Percentiles rank a stretch among this genome's conserved stretches.
Conservation (phyloP, 2,888 invertebrate species). For the Stramonita haemastoma region DNA sequence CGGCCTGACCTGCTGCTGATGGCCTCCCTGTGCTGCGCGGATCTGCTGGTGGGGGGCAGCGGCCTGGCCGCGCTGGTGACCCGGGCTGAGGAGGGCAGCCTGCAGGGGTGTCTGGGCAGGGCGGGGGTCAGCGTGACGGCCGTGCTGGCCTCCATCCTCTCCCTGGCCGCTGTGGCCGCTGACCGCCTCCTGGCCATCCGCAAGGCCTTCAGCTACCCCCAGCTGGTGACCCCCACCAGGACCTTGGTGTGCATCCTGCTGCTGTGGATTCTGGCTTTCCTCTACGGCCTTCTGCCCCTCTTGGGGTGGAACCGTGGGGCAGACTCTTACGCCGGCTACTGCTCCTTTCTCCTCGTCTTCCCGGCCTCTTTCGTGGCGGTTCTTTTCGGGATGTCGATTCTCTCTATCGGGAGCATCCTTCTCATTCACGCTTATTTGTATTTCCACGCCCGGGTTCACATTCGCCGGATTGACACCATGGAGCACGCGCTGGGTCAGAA, state of each 20-base stretch:
- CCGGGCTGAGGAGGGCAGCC: slow-evolving; percentile 51
- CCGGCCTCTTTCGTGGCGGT: slow-evolving; percentile 56
- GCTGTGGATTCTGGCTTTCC: slow-evolving; percentile 58
- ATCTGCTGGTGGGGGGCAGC: slow-evolving; percentile 61
- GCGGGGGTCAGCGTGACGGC: slow-evolving; percentile 59
- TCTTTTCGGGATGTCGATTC: slow-evolving; percentile 53
- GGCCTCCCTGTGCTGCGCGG: slow-evolving; percentile 59
- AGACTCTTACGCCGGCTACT: slow-evolving; percentile 54
- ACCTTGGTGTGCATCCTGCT: slow-evolving; percentile 52
- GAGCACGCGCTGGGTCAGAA: slow-evolving; percentile 47
- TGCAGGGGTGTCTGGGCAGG: slow-evolving; percentile 57
- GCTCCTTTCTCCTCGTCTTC: slow-evolving; percentile 62
- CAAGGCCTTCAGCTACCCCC: slow-evolving; percentile 58
- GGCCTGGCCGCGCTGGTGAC: slow-evolving; percentile 61
- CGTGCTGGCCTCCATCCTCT: slow-evolving; percentile 57
- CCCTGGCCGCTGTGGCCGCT: slow-evolving; percentile 63
- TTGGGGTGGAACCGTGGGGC: slow-evolving; percentile 62
- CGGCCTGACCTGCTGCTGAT: slow-evolving; percentile 62
- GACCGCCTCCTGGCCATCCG: slow-evolving; percentile 68
- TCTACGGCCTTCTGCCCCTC: slow-evolving; percentile 63
- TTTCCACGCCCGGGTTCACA: slow-evolving; percentile 58
- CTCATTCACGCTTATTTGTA: slow-evolving; percentile 57
- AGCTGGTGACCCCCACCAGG: slow-evolving; percentile 56
- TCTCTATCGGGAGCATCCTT: slow-evolving; percentile 60
- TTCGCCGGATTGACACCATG: slow-evolving; percentile 59